phyloP scores from a whole-genome alignment of 2,113 vertebrate species.

The Microcebus jonahi region DNA sequence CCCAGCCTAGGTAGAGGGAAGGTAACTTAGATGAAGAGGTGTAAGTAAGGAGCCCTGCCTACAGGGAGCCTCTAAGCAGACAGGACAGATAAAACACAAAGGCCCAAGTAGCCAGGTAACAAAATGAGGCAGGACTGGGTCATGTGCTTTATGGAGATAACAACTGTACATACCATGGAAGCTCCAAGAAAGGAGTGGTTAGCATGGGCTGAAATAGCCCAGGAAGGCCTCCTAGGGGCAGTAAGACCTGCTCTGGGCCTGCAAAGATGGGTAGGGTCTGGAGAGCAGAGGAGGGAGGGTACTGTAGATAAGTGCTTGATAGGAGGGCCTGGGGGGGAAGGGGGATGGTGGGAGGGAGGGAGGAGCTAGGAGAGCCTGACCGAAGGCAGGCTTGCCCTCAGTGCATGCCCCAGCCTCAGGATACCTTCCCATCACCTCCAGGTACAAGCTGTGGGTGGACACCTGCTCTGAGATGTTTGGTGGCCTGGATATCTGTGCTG shows the following conservation, averaged over 20 bases:
- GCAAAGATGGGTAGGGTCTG: not conserved
- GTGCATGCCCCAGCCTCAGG: not conserved
- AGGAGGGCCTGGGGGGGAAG: accelerated
- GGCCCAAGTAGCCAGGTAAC: not conserved
- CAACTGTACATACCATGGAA: not conserved
- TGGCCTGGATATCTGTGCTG: slow-evolving; percentile 97
- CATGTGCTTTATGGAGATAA: slow-evolving; percentile 27
- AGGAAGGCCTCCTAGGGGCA: not conserved
- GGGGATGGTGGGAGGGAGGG: not conserved
- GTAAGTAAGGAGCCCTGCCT: not conserved
- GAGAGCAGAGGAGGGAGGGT: not conserved
- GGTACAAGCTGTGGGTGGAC: slow-evolving; percentile 98
- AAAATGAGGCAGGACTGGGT: not conserved
- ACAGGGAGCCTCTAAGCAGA: not conserved
- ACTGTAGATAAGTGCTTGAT: not conserved
- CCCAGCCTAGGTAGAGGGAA: not conserved
- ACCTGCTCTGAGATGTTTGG: slow-evolving; percentile 97
- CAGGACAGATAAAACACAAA: not conserved
- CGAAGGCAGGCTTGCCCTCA: not conserved
- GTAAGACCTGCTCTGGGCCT: not conserved
- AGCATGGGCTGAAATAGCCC: not conserved
- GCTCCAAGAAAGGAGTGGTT: not conserved
- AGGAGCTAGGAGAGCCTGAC: not conserved
- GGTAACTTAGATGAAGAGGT: not conserved
- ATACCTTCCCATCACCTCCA: slow-evolving; percentile 70